Evolutionary conservation across 2,113 vertebrate species (phyloP).

Genomic region (Sialia sialis): DNA sequence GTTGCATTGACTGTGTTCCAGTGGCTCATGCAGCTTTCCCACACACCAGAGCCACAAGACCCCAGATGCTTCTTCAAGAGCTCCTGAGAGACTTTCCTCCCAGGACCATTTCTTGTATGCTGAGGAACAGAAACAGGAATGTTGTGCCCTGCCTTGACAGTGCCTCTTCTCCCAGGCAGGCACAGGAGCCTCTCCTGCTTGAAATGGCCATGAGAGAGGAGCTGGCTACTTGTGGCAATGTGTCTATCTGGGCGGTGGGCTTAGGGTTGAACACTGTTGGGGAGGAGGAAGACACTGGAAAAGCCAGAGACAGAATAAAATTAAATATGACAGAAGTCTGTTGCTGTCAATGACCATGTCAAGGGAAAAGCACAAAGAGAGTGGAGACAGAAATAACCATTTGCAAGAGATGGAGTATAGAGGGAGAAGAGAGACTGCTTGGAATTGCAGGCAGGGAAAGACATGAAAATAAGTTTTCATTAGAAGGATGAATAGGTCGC

Average conservation of each 20-base stretch:
- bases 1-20: not conserved
- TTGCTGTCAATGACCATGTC: not conserved
- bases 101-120: not conserved
- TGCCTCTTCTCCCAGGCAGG: not conserved
- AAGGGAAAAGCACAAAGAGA: not conserved
- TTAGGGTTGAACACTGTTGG: not conserved
- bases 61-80: not conserved
- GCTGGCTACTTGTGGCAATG: not conserved
- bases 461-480: not conserved
- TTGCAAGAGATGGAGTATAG: not conserved
- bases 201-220: not conserved
- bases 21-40: not conserved
- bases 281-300: not conserved
- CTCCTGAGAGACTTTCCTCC: not conserved
- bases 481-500: not conserved
- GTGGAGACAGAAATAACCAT: not conserved
- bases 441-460: not conserved
- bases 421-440: not conserved
- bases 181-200: not conserved
- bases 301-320: not conserved
- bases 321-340: not conserved
- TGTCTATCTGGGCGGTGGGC: not conserved
- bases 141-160: not conserved
- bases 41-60: not conserved
- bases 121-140: not conserved